Conservation (phyloP, 2,888 invertebrate species). For the Limnephilus lunatus region DNA sequence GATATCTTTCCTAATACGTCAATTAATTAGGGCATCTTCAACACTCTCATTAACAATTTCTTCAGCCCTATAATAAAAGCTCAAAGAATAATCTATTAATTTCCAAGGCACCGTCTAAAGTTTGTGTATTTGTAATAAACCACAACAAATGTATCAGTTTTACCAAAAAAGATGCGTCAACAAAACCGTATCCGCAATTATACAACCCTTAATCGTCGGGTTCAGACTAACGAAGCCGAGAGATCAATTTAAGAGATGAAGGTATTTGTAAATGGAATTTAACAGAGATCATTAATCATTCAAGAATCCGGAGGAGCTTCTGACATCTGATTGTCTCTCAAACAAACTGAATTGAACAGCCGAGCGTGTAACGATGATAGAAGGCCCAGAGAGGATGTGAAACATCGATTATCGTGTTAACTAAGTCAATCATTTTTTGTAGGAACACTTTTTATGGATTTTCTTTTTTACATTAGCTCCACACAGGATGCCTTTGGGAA, state of each 20-base stretch:
- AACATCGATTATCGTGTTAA: background rate
- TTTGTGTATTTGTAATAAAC: background rate
- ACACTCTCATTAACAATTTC: too few relatives aligned
- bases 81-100: too few relatives aligned
- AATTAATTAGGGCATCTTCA: too few relatives aligned
- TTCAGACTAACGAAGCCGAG: conserved; percentile 18
- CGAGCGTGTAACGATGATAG: background rate
- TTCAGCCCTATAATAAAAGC: too few relatives aligned
- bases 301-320: conserved; percentile 4
- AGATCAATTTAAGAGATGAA: conserved; percentile 3
- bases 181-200: background rate
- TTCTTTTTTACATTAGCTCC: too few relatives aligned
- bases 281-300: conserved; percentile 27
- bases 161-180: background rate
- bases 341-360: conserved; percentile 27
- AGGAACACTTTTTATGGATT: background rate
- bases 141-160: background rate
- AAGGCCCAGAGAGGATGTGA: background rate
- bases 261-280: background rate
- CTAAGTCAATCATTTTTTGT: background rate
- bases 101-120: too few relatives aligned
- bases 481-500: too few relatives aligned
- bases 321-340: conserved; percentile 40
- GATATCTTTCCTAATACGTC: too few relatives aligned
- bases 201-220: background rate